Evolutionary conservation across 2,113 vertebrate genomes (phyloP).

Genomic region (Mormoops blainvillei): DNA sequence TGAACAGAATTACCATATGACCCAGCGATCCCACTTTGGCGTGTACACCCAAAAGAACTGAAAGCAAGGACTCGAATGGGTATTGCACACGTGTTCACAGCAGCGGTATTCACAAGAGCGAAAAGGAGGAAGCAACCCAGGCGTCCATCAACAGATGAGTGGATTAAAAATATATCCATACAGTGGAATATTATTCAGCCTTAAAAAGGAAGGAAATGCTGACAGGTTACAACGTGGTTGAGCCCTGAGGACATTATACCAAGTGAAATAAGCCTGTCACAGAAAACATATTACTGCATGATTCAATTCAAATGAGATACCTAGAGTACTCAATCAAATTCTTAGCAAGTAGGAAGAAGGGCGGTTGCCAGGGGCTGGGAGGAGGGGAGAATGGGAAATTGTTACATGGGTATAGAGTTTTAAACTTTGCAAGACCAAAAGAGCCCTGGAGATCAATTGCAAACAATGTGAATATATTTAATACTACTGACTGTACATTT

Average conservation of each 20-base stretch:
- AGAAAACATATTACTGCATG: neutral
- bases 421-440: neutral
- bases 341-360: neutral
- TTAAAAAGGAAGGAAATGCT: neutral
- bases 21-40: neutral
- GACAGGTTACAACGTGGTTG: neutral
- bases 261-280: neutral
- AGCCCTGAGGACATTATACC: neutral
- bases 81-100: neutral
- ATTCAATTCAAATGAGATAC: neutral
- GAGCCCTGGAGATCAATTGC: neutral
- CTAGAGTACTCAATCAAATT: neutral
- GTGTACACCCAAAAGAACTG: neutral
- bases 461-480: neutral
- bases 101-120: neutral
- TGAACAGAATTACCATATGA: neutral
- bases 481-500: neutral
- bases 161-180: neutral
- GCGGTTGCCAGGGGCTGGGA: neutral
- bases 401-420: neutral
- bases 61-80: neutral
- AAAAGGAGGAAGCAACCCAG: neutral
- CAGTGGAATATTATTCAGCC: neutral
- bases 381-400: neutral
- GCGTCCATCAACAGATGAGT: neutral